Evolutionary conservation across 2,797 vertebrate genomes (phyloP), one percentile per base, ranked within the genome.

Genomic region (Mycteria americana): DNA sequence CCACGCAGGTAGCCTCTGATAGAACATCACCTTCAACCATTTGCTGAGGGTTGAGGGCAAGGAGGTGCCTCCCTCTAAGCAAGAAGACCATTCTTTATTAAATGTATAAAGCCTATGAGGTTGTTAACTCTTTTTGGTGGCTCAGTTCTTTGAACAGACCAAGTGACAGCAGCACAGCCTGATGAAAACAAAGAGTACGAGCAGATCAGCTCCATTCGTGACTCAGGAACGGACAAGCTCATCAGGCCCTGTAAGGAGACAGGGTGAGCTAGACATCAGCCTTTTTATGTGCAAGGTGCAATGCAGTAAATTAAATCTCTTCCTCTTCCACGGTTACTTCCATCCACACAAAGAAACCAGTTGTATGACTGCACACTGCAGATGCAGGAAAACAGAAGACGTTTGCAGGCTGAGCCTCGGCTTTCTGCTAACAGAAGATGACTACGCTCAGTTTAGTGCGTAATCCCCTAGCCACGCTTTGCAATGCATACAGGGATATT

Each of bases 111-210:
- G 73, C 63, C 86, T 63, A 73, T 31, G 54, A 85, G 9, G 3
- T 53, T 90, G 56, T 48, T 76, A 70, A 59, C 27, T 82, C 64
- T 73, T 94, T 60, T 65, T 70, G 15, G 14, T 28, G 31, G 23
- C 73, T 50, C 27, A 3, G 13, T 93, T 65, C 39, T 93, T 75
- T 41, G 65, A 92, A 54, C 63, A 51, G 41, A 27, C 57, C 54
- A 45, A 22, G 63, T 82, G 72, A 68, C 64, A 77, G 72, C 54
- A 74, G 81, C 46, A 31, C 35, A 74, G 89, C 74, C 84, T 70
- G 96, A 43, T 51, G 73, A 86, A 94, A 97, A 95, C 4, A 11
- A 90, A 89, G 93, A 91, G 81, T 33, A 33, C n/a, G 54, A 93
- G 48, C n/a, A 80, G 84, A 93, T 78, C 43, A 67, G 65, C 70